These are phyloP conservation scores for Spisula solida DNA, from an alignment of 2,888 invertebrate species.

Conservation along the genomic window DNA sequence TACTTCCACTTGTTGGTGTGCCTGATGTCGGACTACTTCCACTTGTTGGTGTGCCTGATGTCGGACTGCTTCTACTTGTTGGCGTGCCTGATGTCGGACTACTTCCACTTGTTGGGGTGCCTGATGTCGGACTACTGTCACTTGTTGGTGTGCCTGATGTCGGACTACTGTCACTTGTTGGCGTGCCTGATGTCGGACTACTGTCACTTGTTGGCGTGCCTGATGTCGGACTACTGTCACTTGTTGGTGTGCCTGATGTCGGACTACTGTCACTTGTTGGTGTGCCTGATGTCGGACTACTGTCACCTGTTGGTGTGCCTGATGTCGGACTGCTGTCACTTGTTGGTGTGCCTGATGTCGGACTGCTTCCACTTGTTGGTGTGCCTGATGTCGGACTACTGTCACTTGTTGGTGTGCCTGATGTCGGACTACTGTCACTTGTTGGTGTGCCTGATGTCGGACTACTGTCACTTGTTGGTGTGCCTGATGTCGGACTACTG, in stretches of 20 bases:
- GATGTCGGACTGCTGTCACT: not conserved
- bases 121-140: not conserved
- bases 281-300: not conserved
- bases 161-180: not conserved
- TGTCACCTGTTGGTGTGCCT: not conserved
- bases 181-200: not conserved
- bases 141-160: not conserved
- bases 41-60: not conserved
- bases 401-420: too few species aligned
- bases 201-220: not conserved
- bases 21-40: not conserved
- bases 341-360: not conserved
- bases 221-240: not conserved
- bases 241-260: not conserved
- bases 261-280: not conserved
- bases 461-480: too few species aligned
- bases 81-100: not conserved
- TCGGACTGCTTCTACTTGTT: not conserved
- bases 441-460: too few species aligned
- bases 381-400: too few species aligned
- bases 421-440: too few species aligned
- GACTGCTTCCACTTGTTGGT: too few species aligned
- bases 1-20: not conserved
- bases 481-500: not conserved
- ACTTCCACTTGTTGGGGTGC: not conserved